These are phyloP conservation scores for Piscicola geometra DNA, from an alignment of 2,888 invertebrate species.

Conservation along the genomic window DNA sequence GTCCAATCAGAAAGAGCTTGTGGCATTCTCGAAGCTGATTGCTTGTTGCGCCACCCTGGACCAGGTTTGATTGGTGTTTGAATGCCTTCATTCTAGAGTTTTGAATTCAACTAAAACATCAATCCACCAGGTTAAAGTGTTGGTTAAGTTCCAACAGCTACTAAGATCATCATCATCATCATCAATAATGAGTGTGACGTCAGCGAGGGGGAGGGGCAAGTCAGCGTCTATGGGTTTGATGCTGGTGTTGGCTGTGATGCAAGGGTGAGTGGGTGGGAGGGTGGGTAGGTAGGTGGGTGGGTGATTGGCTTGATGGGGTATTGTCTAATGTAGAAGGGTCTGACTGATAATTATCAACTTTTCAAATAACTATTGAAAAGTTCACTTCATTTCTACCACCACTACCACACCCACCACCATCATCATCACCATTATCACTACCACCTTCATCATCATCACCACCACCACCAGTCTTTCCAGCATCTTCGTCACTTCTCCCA, in stretches of 20 bases:
- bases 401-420: background rate
- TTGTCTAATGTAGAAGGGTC: no score
- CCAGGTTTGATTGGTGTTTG: conserved; percentile 22
- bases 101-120: background rate
- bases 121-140: conserved; percentile 10
- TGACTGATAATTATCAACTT: no score
- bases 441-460: background rate
- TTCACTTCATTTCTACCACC: background rate
- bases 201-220: conserved; percentile 93
- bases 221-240: conserved; percentile 92
- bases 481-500: conserved; percentile 93
- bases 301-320: no score
- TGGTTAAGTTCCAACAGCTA: conserved; percentile 10
- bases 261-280: conserved; percentile 50
- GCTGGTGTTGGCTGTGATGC: conserved; percentile 64
- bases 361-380: background rate
- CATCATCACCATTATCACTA: background rate
- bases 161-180: background rate
- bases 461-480: conserved; percentile 69
- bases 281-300: no score
- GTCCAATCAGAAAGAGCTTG: conserved; percentile 4
- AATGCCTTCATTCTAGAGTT: no score
- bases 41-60: conserved; percentile 14
- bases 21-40: conserved; percentile 10
- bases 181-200: conserved; percentile 65